Base-by-base conservation (phyloP, 2,888 invertebrate species). In the Folsomia candida region DNA sequence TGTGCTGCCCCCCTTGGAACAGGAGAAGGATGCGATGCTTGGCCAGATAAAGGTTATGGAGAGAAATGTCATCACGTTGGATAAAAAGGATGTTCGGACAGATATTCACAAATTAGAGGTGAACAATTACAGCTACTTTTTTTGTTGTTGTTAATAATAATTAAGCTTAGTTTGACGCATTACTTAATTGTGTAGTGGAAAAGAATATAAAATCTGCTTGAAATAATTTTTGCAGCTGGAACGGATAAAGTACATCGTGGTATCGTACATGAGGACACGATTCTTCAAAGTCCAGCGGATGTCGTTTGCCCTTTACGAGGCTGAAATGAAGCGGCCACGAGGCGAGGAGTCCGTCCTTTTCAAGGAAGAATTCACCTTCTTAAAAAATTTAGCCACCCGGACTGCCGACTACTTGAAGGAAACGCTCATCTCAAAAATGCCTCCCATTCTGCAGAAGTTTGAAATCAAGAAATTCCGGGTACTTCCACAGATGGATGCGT, bases 41-140 rank as follows among this genome's bases (percentile, higher is more conserved):
- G 51, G 65, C 6, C 59, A 68, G 25, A 20, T 73, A 2, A 60
- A 64, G 47, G 65, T 57, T 59, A 73, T 73, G 73, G 70, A 73
- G 54, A 29, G 60, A 24, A 73, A 73, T 26, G 65, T 70, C 54
- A 11, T 54, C 0, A 70, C 70, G n/a, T 47, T 73, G 66, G 73
- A 73, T n/a, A 73, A 70, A 26, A 66, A 57, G 24, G 73, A 73
- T 68, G 26, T 73, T 6, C 64, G 70, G 18, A 51, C 68, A 2
- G 73, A 67, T 57, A 66, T 73, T n/a, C 73, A 73, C n/a, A 68
- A 70, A 51, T 37, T 73, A 54, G 73, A 73, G 66, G 73, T 73
- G 26, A n/a, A n/a, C n/a, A n/a, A n/a, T n/a, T n/a, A n/a, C n/a
- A n/a, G n/a, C n/a, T n/a, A n/a, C n/a, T n/a, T n/a, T 47, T 57